A percentile compares a stretch with the other conserved stretches of the same genome.
These are phyloP conservation scores for Calosoma granatense DNA, from an alignment of 1,140 invertebrate genomes.

Conservation along the genomic window DNA sequence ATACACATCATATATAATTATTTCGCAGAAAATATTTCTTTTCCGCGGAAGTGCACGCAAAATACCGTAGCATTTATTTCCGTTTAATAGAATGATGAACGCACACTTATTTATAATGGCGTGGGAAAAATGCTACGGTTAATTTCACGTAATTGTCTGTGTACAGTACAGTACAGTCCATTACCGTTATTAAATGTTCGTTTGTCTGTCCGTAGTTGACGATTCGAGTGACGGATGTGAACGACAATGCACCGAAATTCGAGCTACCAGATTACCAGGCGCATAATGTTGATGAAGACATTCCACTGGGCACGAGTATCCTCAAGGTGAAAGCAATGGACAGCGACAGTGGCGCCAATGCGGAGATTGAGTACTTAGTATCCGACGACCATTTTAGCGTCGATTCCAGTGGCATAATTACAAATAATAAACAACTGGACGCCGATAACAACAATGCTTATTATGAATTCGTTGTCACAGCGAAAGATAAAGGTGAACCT, in stretches of 20 bases:
- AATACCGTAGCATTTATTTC: too few relatives aligned
- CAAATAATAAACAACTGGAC: slow-evolving; percentile 86
- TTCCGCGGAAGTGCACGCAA: too few relatives aligned
- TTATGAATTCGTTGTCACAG: slow-evolving; percentile 86
- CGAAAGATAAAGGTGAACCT: slow-evolving; percentile 87
- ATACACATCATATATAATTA: too few relatives aligned
- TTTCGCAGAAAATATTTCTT: too few relatives aligned
- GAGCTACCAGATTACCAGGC: slow-evolving; percentile 92
- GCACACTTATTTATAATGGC: slow-evolving; percentile 1
- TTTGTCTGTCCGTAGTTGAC: slow-evolving; percentile 54
- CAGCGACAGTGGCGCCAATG: slow-evolving; percentile 83
- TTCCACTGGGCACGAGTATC: slow-evolving; percentile 80
- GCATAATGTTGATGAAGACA: slow-evolving; percentile 90
- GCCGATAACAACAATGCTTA: slow-evolving; percentile 95
- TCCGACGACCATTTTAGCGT: slow-evolving; percentile 87
- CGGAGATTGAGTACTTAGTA: slow-evolving; percentile 86
- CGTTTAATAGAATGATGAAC: neutral
- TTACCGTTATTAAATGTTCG: neutral
- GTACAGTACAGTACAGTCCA: too few relatives aligned
- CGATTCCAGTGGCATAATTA: slow-evolving; percentile 81
- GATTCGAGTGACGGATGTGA: slow-evolving; percentile 87
- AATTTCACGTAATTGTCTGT: neutral
- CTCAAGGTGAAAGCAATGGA: slow-evolving; percentile 89
- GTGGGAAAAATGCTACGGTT: neutral
- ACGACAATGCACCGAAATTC: slow-evolving; percentile 90